These are phyloP conservation scores for Chlorocebus sabaeus DNA, from an alignment of 2,113 vertebrate genomes.

Conservation along the genomic window DNA sequence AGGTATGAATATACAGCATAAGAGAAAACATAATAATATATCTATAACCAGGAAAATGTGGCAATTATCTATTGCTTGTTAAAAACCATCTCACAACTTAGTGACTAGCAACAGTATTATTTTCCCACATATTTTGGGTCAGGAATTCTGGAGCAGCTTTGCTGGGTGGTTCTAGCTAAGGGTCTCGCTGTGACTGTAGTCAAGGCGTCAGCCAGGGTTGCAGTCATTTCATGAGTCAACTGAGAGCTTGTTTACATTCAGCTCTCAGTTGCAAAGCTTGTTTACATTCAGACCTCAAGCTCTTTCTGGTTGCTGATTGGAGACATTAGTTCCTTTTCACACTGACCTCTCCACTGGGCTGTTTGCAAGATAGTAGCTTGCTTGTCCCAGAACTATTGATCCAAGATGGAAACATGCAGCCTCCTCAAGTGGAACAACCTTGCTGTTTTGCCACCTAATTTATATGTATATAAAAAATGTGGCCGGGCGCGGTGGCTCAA, in stretches of 20 bases:
- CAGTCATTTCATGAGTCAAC: neutral
- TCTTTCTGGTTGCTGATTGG: neutral
- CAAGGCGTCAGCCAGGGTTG: neutral
- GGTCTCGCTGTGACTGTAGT: neutral
- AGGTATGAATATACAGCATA: neutral
- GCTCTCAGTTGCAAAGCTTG: too few relatives aligned
- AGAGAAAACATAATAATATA: neutral
- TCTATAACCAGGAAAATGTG: neutral
- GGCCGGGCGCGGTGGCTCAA: too few relatives aligned
- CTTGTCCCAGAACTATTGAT: neutral
- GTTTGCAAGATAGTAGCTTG: neutral
- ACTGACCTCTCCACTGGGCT: neutral
- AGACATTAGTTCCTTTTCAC: neutral
- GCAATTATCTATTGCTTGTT: neutral
- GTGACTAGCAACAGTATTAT: neutral
- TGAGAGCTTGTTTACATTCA: neutral
- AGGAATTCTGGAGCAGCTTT: neutral
- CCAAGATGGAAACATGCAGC: neutral
- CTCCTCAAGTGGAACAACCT: neutral
- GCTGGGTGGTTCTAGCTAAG: neutral
- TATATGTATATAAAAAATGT: neutral
- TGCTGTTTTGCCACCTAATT: neutral
- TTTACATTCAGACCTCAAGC: neutral
- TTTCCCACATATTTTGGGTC: neutral
- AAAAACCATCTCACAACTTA: neutral